Evolutionary conservation across 2,113 vertebrate genomes (phyloP).

Genomic region (Xiphophorus couchianus): DNA sequence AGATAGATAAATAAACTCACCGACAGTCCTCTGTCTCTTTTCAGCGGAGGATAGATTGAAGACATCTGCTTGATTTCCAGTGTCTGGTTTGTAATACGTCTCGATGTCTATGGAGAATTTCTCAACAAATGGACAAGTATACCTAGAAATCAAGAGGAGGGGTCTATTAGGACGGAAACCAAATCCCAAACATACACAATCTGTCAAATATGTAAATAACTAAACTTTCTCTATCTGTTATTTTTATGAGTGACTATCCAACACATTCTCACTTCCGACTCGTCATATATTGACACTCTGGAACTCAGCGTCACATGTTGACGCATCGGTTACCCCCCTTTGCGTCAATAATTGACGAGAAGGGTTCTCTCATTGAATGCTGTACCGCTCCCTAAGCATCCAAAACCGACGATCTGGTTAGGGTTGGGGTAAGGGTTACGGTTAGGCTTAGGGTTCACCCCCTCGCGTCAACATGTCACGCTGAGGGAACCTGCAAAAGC

Average conservation of each 20-base stretch:
- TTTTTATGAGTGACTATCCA: neutral
- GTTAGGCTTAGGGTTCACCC: too few relatives aligned
- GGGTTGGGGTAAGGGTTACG: too few relatives aligned
- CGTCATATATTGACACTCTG: too few relatives aligned
- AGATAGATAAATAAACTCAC: slow-evolving; percentile 66
- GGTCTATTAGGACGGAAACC: neutral
- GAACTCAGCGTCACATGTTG: too few relatives aligned
- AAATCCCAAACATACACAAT: neutral
- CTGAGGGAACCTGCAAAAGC: too few relatives aligned
- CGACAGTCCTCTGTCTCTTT: slow-evolving; percentile 89
- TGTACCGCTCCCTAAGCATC: too few relatives aligned
- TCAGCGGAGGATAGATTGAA: slow-evolving; percentile 93
- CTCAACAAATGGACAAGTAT: slow-evolving; percentile 98
- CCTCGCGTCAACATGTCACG: too few relatives aligned
- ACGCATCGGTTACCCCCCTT: too few relatives aligned
- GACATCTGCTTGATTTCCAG: slow-evolving; percentile 89
- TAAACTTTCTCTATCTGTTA: neutral
- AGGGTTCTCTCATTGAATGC: too few relatives aligned
- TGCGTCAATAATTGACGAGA: too few relatives aligned
- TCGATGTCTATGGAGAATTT: slow-evolving; percentile 99
- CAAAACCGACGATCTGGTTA: too few relatives aligned
- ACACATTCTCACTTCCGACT: too few relatives aligned
- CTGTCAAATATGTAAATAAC: neutral
- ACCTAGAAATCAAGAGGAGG: slow-evolving; percentile 77
- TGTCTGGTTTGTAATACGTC: slow-evolving; percentile 94